Base-by-base conservation (phyloP, 1,140 invertebrate genomes). In the Philotrypesis tridentata region DNA sequence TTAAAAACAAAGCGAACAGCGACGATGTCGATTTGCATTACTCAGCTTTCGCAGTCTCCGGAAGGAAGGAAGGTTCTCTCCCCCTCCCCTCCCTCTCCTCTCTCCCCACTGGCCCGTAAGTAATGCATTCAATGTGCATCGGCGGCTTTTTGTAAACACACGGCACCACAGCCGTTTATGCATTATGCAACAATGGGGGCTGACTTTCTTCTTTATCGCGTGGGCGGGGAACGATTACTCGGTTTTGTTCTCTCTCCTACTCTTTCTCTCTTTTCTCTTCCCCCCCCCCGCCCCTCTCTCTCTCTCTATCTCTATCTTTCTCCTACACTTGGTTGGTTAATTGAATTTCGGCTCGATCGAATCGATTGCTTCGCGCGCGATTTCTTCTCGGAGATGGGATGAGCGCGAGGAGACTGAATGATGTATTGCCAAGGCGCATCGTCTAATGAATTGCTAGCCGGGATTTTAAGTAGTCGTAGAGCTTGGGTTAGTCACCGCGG, bases 41-140 rank as follows among this genome's bases (percentile, higher is more conserved):
- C 29, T 70, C 29, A 70, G 29, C 27, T 31, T 17, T n/a, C 55
- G 55, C 60, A 25, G 25, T 27, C 61, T 0, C 23, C 67, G 67
- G 29, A 37, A 33, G 31, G 29, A 33, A 70, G 31, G 23, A 68
- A 17, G 25, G 65, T 6, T 61, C 60, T 3, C 21, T 23, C 23
- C 21, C 65, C 5, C 12, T 65, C 63, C 25, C n/a, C 63, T 23
- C n/a, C n/a, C n/a, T 23, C 65, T 68, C 14, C 65, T 27, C 29
- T 68, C 2, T 43, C 7, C 48, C 70, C 1, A 37, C 33, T n/a
- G n/a, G n/a, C 33, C 33, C 33, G 33, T 37, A 37, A 37, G 12
- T 43, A 72, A 72, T 72, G 70, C 70, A 72, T 72, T 72, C 70
- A 43, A 72, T 72, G 37, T 72, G 70, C 40, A 70, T 70, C 67